A percentile compares a stretch with the other conserved stretches of the same genome.
Evolutionary conservation across 2,888 invertebrate species (phyloP).

Genomic region (Patella ulyssiponensis): DNA sequence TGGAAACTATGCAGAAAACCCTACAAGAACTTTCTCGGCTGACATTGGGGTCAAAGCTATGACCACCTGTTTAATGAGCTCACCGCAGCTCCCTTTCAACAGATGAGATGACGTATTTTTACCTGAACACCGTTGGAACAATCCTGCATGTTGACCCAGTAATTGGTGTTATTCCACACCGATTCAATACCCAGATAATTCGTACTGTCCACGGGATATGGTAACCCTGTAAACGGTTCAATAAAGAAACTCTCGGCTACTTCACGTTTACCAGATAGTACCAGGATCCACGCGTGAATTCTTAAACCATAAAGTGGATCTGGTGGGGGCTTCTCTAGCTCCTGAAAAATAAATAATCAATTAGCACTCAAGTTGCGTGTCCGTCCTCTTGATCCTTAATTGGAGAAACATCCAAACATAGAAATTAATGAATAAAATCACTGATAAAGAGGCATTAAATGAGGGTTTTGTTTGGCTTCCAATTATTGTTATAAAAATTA

Average conservation of each 20-base stretch:
- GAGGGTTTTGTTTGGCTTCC: no score
- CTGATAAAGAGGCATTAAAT: no score
- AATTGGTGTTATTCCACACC: constrained; percentile 89
- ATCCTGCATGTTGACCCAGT: constrained; percentile 74
- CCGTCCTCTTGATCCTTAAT: no score
- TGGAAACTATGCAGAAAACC: neutral
- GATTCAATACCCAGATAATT: constrained; percentile 86
- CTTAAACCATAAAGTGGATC: constrained; percentile 71
- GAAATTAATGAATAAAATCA: no score
- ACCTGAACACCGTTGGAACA: constrained; percentile 71
- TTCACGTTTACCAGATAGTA: constrained; percentile 78
- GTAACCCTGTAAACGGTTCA: constrained; percentile 86
- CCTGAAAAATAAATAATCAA: constrained; percentile 42
- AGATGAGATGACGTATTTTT: constrained; percentile 16
- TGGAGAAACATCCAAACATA: no score
- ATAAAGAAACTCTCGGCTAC: constrained; percentile 83
- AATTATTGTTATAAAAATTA: no score
- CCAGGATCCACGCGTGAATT: constrained; percentile 87
- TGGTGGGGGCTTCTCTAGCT: constrained; percentile 68
- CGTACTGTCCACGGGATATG: constrained; percentile 75
- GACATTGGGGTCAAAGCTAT: no score
- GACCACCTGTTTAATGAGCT: neutral
- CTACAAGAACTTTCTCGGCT: no score
- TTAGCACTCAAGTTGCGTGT: no score
- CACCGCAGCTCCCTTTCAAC: neutral